Conservation (phyloP, 53 echinoderm and acorn worm genomes). For the Apostichopus leukothele region DNA sequence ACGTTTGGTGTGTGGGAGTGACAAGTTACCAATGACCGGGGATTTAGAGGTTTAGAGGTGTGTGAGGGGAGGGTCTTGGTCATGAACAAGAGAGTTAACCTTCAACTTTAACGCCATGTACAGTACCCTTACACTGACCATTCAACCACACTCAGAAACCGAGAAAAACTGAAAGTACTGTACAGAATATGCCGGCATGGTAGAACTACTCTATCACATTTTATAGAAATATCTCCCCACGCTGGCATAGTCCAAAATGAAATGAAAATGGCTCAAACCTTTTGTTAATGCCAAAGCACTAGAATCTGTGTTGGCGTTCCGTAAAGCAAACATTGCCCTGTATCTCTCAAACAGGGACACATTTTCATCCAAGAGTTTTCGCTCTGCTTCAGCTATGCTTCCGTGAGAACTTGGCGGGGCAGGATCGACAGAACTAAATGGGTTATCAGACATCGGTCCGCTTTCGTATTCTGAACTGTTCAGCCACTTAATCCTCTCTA, state of each 20-base stretch:
- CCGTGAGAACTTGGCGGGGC: constrained; percentile 75
- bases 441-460: constrained; percentile 52
- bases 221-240: neutral
- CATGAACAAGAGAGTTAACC: no score
- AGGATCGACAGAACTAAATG: constrained; percentile 90
- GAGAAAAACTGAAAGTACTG: no score
- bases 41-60: no score
- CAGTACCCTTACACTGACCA: no score
- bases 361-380: constrained; percentile 67
- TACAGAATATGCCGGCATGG: no score
- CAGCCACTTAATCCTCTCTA: constrained; percentile 84
- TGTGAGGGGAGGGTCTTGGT: no score
- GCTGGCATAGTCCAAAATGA: no score
- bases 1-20: no score
- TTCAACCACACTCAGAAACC: no score
- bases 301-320: constrained; percentile 76
- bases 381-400: constrained; percentile 53
- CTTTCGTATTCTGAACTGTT: constrained; percentile 55
- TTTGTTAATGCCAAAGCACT: constrained; percentile 70
- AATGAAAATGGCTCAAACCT: constrained; percentile 51
- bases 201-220: no score
- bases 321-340: constrained; percentile 92
- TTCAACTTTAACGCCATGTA: no score
- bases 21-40: no score
- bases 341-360: constrained; percentile 82